Conservation (phyloP, 2,113 vertebrate genomes). For the Heliornis fulica region DNA sequence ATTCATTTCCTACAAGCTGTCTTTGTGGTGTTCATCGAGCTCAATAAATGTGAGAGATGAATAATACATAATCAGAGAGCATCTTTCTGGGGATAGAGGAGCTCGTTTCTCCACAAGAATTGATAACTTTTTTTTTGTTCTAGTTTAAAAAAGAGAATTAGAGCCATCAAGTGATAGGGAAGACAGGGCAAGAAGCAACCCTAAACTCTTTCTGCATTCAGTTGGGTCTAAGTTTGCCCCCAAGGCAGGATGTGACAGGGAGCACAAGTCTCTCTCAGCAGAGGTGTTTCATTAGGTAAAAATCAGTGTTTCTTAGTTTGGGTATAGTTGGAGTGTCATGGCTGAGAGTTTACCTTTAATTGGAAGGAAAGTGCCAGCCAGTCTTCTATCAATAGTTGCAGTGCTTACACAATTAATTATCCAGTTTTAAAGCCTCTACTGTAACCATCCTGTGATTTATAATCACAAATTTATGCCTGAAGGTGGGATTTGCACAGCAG, state of each 20-base stretch:
- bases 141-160: background rate
- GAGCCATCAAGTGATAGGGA: background rate
- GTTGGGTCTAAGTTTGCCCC: background rate
- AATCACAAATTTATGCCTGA: background rate
- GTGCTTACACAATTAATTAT: background rate
- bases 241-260: background rate
- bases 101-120: background rate
- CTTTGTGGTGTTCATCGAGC: background rate
- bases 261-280: background rate
- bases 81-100: background rate
- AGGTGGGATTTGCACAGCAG: background rate
- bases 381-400: background rate
- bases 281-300: background rate
- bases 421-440: background rate
- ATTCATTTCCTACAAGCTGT: conserved; percentile 39
- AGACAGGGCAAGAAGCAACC: background rate
- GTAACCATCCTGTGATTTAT: background rate
- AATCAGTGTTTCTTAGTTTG: background rate
- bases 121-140: background rate
- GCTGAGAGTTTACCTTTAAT: background rate
- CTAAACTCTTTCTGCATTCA: background rate
- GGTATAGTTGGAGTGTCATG: background rate
- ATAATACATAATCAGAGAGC: background rate
- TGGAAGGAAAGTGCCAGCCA: background rate
- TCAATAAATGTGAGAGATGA: background rate